Evolutionary conservation across 1,140 invertebrate genomes (phyloP).

Genomic region (Solen grandis): DNA sequence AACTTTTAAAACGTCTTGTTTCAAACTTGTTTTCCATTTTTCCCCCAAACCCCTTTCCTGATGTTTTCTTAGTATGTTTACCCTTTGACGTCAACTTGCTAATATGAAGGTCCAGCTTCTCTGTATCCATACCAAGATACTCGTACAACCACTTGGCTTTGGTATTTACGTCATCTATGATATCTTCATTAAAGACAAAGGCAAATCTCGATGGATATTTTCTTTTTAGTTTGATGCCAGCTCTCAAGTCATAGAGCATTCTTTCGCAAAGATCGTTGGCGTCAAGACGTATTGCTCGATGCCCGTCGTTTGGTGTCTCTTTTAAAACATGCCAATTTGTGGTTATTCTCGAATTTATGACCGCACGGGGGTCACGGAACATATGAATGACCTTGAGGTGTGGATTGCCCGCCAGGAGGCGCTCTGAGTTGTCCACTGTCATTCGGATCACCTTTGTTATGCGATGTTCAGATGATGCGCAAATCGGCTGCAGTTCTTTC

Average conservation of each 20-base stretch:
- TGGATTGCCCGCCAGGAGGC: conserved; percentile 1
- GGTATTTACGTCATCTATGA: not conserved
- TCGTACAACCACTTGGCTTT: conserved; percentile 9
- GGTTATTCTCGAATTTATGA: conserved; percentile 39
- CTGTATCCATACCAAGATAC: not conserved
- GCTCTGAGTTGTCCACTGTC: conserved; percentile 23
- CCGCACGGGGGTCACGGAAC: conserved; percentile 38
- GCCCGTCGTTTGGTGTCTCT: not conserved
- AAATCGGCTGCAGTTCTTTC: conserved; percentile 7
- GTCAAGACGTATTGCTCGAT: not conserved
- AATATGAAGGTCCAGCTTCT: not conserved
- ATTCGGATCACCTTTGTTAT: conserved; percentile 23
- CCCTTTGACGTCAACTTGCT: not conserved
- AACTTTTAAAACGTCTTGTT: conserved; percentile 12
- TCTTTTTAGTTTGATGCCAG: not conserved
- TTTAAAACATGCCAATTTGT: conserved; percentile 29
- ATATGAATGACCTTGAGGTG: conserved; percentile 33
- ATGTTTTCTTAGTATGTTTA: conserved; percentile 8
- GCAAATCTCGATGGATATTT: conserved; percentile 18
- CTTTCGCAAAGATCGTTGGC: conserved; percentile 2
- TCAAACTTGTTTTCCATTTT: conserved; percentile 20
- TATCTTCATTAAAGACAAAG: conserved; percentile 19
- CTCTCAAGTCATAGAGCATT: conserved; percentile 6
- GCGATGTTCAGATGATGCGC: not conserved
- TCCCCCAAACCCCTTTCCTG: not conserved